Evolutionary conservation across 2,797 vertebrate genomes (phyloP).

Genomic region (Esox masquinongy): DNA sequence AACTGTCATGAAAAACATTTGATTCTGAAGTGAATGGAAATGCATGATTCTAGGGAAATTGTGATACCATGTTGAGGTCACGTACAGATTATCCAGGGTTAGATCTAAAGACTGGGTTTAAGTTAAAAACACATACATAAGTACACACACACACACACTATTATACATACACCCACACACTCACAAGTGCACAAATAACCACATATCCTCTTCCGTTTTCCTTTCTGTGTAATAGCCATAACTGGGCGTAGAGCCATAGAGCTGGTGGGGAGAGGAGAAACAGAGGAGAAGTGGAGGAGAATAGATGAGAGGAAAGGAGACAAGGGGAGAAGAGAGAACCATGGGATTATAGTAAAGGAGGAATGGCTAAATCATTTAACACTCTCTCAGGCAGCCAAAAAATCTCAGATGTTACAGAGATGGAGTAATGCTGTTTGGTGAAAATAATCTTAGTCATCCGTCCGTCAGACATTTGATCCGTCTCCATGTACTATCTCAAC

Average conservation of each 20-base stretch:
- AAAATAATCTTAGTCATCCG: neutral
- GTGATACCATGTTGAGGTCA: neutral
- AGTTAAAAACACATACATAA: constrained; percentile 2
- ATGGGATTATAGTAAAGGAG: neutral
- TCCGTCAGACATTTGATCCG: neutral
- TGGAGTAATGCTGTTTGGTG: neutral
- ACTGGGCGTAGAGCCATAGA: neutral
- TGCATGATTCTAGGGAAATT: too few relatives aligned
- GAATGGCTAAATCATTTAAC: neutral
- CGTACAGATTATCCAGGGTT: neutral
- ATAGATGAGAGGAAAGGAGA: neutral
- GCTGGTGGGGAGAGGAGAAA: neutral
- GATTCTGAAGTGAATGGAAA: too few relatives aligned
- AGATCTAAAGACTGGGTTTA: neutral
- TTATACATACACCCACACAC: neutral
- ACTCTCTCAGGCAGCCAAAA: neutral
- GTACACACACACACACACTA: neutral
- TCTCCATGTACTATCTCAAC: constrained; percentile 2
- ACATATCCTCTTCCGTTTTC: constrained; percentile 1
- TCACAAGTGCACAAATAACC: constrained; percentile 7
- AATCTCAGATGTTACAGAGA: neutral
- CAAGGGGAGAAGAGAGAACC: neutral
- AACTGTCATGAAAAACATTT: too few relatives aligned
- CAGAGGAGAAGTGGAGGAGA: neutral
- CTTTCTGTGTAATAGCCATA: neutral